Evolutionary conservation across 2,888 invertebrate genomes (phyloP).

Genomic region (Netelia melanura): DNA sequence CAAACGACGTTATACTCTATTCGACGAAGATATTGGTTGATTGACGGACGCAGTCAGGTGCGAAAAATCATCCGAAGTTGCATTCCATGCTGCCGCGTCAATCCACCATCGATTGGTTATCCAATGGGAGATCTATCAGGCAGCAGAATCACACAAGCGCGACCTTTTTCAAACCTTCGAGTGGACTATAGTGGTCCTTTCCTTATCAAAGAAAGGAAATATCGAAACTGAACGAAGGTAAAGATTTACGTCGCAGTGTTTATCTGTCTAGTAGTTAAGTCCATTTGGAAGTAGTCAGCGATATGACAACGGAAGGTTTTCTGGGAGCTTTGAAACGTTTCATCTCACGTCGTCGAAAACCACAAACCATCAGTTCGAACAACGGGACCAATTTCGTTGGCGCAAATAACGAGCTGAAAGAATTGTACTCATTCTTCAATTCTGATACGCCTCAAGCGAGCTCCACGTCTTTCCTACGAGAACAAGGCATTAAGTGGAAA

Average conservation of each 20-base stretch:
- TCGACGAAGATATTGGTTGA: neutral
- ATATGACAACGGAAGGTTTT: slow-evolving; percentile 26
- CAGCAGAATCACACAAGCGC: slow-evolving; percentile 70
- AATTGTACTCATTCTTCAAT: neutral
- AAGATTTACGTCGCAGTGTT: slow-evolving; percentile 22
- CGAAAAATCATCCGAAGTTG: slow-evolving; percentile 71
- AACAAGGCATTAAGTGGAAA: slow-evolving; percentile 69
- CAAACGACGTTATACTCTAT: no score
- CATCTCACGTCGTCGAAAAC: neutral
- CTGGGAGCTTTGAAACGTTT: slow-evolving; percentile 17
- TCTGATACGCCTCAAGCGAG: neutral
- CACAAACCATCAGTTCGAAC: neutral
- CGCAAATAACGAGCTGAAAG: slow-evolving; percentile 30
- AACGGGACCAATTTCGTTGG: slow-evolving; percentile 53
- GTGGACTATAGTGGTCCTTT: slow-evolving; percentile 72
- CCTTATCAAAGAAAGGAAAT: slow-evolving; percentile 39
- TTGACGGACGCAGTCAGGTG: neutral
- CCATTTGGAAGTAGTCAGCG: slow-evolving; percentile 38
- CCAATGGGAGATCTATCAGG: slow-evolving; percentile 78
- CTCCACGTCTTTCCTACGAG: neutral
- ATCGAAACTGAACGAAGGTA: slow-evolving; percentile 27
- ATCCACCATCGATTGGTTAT: slow-evolving; percentile 65
- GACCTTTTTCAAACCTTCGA: slow-evolving; percentile 74
- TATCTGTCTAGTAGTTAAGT: slow-evolving; percentile 34
- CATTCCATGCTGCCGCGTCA: slow-evolving; percentile 73